These are phyloP conservation scores for Aspiorhynchus laticeps DNA, from an alignment of 2,113 vertebrate species.

Conservation along the genomic window DNA sequence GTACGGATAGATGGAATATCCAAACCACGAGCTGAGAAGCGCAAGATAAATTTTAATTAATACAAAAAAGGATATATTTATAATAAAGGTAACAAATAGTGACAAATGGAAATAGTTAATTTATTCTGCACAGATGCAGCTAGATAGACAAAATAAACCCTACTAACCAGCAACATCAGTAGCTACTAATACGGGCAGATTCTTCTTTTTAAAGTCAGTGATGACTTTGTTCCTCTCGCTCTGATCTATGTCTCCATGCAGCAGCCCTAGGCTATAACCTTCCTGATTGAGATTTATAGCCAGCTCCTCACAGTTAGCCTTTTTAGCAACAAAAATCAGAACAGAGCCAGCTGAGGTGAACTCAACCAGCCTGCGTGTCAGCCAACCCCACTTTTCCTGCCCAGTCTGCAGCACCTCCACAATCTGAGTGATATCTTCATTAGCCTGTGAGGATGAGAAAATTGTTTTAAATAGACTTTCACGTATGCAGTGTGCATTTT, in stretches of 20 bases:
- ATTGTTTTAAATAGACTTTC: not conserved
- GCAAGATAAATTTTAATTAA: not conserved
- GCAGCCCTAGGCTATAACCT: slow-evolving; percentile 89
- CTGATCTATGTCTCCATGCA: slow-evolving; percentile 99
- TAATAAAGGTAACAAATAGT: no score
- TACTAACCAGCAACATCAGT: slow-evolving; percentile 94
- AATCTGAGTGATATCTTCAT: slow-evolving; percentile 96
- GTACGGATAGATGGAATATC: slow-evolving; percentile 98
- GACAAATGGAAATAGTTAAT: not conserved
- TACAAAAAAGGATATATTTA: not conserved
- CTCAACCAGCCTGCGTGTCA: slow-evolving; percentile 91
- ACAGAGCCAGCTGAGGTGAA: slow-evolving; percentile 95
- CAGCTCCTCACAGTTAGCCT: slow-evolving; percentile 92
- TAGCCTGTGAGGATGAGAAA: slow-evolving; percentile 79
- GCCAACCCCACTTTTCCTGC: slow-evolving; percentile 94
- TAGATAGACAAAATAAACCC: not conserved
- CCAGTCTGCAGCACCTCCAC: slow-evolving; percentile 89
- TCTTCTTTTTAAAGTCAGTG: slow-evolving; percentile 96
- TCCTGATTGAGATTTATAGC: slow-evolving; percentile 92
- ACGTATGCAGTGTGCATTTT: not conserved
- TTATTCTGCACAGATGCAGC: not conserved
- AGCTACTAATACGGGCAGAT: slow-evolving; percentile 90
- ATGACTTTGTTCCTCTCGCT: slow-evolving; percentile 99
- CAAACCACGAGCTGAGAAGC: slow-evolving; percentile 86
- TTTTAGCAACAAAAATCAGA: slow-evolving; percentile 97